These are phyloP conservation scores for Pinna nobilis DNA, from an alignment of 1,140 invertebrate genomes.

Conservation along the genomic window DNA sequence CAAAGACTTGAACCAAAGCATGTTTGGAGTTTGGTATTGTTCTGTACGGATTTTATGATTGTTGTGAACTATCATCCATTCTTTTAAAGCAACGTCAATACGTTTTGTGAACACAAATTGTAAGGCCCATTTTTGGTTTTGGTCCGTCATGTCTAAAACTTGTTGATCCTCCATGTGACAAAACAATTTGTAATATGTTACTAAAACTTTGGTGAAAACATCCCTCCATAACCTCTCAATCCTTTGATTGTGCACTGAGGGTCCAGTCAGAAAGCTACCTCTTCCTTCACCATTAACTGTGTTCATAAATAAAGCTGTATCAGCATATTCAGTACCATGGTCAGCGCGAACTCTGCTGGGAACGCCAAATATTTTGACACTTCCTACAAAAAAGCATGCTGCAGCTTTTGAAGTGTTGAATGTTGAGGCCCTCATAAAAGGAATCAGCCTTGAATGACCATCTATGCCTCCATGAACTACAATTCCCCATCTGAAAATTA, in stretches of 20 bases:
- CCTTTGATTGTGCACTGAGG: slow-evolving; percentile 27
- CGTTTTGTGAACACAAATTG: neutral
- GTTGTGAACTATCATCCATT: slow-evolving; percentile 4
- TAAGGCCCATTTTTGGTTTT: neutral
- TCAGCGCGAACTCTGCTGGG: slow-evolving; percentile 23
- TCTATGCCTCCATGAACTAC: slow-evolving; percentile 29
- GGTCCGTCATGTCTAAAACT: slow-evolving; percentile 5
- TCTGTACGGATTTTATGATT: slow-evolving; percentile 6
- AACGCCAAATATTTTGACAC: slow-evolving; percentile 8
- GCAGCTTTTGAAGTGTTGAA: slow-evolving; percentile 14
- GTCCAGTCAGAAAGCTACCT: slow-evolving; percentile 7
- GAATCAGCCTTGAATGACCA: slow-evolving; percentile 13
- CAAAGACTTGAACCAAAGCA: slow-evolving; percentile 1
- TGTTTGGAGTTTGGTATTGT: neutral
- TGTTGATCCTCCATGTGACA: slow-evolving; percentile 26
- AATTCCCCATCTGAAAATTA: slow-evolving; percentile 27
- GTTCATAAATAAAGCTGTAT: slow-evolving; percentile 8
- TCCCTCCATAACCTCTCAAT: slow-evolving; percentile 32
- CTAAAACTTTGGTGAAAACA: slow-evolving; percentile 8
- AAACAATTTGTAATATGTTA: slow-evolving; percentile 9
- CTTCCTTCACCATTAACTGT: neutral
- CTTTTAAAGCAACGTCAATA: slow-evolving; percentile 1
- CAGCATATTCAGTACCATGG: slow-evolving; percentile 20
- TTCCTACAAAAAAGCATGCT: slow-evolving; percentile 2
- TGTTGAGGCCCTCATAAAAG: neutral